Evolutionary conservation across 2,113 vertebrate species (phyloP).

Genomic region (Martes martes): DNA sequence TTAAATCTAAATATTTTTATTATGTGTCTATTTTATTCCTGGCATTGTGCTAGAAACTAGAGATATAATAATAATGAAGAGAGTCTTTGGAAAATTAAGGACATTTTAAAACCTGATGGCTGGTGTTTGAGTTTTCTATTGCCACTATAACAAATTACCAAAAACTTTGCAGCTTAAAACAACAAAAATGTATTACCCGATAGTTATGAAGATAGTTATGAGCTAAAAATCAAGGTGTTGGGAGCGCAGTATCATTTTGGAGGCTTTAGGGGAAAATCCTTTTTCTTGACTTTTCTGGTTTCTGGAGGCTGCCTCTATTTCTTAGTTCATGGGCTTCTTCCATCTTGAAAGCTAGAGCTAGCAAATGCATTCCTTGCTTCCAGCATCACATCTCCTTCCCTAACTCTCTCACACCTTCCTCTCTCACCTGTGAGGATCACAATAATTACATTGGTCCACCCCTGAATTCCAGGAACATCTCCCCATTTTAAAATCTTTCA

Average conservation of each 20-base stretch:
- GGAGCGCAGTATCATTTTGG: not conserved
- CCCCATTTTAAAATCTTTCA: not conserved
- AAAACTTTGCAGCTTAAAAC: not conserved
- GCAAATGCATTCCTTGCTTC: not conserved
- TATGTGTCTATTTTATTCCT: not conserved
- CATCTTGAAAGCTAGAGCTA: not conserved
- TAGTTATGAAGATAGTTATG: not conserved
- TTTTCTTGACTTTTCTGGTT: not conserved
- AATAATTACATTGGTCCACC: not conserved
- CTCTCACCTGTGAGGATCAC: not conserved
- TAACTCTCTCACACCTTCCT: too few species aligned
- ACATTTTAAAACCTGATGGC: not conserved
- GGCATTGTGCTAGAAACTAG: not conserved
- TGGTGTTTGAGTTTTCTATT: not conserved
- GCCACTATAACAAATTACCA: not conserved
- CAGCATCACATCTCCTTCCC: not conserved
- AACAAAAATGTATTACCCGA: not conserved
- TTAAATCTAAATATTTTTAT: not conserved
- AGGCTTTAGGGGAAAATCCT: not conserved
- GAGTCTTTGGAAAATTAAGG: not conserved
- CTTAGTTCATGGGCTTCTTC: not conserved
- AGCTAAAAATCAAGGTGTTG: not conserved
- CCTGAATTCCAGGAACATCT: not conserved
- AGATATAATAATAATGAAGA: not conserved
- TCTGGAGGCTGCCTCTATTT: not conserved